Evolutionary conservation across 2,888 invertebrate species (phyloP).

Genomic region (Limenitis camilla): DNA sequence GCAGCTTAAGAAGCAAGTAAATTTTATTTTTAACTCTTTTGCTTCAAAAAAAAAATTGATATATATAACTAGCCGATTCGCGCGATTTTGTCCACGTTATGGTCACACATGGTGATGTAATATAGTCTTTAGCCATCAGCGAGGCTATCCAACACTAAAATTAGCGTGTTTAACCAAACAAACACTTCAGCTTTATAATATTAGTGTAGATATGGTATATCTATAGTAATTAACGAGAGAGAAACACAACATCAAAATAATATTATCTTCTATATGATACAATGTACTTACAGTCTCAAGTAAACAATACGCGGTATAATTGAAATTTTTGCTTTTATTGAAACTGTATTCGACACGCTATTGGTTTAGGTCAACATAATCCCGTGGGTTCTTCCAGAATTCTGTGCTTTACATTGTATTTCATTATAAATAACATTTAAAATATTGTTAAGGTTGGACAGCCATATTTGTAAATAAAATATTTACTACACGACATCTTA

Average conservation of each 20-base stretch:
- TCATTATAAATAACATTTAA: slow-evolving; percentile 6
- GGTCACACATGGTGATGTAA: no score
- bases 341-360: slow-evolving; percentile 17
- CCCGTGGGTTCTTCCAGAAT: slow-evolving; percentile 8
- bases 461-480: not conserved
- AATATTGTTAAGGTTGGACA: not conserved
- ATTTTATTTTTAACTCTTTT: no score
- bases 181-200: not conserved
- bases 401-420: slow-evolving; percentile 15
- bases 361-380: slow-evolving; percentile 19
- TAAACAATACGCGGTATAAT: slow-evolving; percentile 21
- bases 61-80: no score
- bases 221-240: not conserved
- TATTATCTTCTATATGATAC: slow-evolving; percentile 4
- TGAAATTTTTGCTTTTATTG: slow-evolving; percentile 26
- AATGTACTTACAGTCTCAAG: slow-evolving; percentile 7
- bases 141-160: no score
- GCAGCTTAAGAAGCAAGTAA: no score
- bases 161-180: no score
- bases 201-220: no score
- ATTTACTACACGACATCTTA: no score
- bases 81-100: no score
- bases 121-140: no score
- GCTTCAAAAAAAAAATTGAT: no score
- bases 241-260: not conserved